Conservation (phyloP, 2,888 invertebrate genomes). For the Agelastica alni region DNA sequence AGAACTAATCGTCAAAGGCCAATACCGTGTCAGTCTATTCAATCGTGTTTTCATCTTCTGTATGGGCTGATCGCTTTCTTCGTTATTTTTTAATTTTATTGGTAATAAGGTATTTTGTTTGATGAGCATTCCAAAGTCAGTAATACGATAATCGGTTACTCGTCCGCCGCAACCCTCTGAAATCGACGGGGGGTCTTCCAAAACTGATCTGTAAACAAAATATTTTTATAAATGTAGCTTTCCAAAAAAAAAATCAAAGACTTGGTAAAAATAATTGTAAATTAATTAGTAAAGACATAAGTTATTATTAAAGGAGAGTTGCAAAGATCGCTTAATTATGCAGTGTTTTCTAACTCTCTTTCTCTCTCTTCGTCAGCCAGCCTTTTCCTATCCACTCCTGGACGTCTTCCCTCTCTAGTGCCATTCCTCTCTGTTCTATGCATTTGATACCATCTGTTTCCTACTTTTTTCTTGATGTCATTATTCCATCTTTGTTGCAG, state of each 20-base stretch:
- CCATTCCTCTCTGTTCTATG: no score
- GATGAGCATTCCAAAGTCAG: constrained; percentile 89
- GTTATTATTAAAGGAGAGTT: no score
- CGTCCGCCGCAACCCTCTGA: constrained; percentile 93
- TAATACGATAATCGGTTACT: constrained; percentile 85
- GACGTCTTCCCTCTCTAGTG: no score
- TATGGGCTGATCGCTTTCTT: constrained; percentile 60
- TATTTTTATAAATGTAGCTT: neutral
- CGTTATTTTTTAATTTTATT: constrained; percentile 57
- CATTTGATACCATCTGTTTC: no score
- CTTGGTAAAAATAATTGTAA: no score
- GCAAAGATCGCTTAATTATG: no score
- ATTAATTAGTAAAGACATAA: no score
- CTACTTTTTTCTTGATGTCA: no score
- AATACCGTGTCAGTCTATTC: constrained; percentile 81
- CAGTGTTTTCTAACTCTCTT: no score
- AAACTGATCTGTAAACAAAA: constrained; percentile 66
- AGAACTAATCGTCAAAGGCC: constrained; percentile 87
- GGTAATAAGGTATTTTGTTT: constrained; percentile 82
- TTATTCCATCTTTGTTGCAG: no score
- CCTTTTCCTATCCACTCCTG: no score
- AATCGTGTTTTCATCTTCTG: constrained; percentile 71
- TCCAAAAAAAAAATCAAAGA: neutral
- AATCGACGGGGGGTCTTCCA: constrained; percentile 94
- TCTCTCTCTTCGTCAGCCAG: no score